Percentiles rank a stretch among this genome's conserved stretches.
Conservation (phyloP, 2,797 vertebrate genomes). For the Geotrypetes seraphini region DNA sequence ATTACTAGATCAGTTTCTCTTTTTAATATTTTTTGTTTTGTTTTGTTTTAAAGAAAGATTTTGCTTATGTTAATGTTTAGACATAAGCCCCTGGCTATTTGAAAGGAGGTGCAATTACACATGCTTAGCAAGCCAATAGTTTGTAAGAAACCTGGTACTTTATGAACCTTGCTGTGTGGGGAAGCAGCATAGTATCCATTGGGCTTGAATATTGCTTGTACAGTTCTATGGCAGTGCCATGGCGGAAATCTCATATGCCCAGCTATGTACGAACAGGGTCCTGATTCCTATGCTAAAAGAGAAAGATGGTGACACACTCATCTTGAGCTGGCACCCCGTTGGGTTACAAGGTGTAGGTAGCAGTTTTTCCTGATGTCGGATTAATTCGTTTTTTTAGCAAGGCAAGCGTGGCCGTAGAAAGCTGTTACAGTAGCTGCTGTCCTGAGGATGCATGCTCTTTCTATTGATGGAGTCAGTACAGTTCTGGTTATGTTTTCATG, state of each 20-base stretch:
- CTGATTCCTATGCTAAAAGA: conserved; percentile 30
- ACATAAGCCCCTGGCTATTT: conserved; percentile 27
- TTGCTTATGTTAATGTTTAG: too few species aligned
- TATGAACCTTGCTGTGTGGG: conserved; percentile 52
- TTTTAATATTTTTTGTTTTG: too few species aligned
- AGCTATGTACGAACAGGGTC: conserved; percentile 22
- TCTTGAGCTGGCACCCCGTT: conserved; percentile 40
- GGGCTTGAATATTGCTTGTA: conserved; percentile 18
- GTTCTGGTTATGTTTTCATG: conserved; percentile 26
- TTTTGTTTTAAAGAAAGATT: conserved; percentile 19
- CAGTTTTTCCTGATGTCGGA: conserved; percentile 68
- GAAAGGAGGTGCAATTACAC: conserved; percentile 31
- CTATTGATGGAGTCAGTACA: conserved; percentile 72
- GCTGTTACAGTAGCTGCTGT: conserved; percentile 60
- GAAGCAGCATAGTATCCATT: too few species aligned
- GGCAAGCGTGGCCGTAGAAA: conserved; percentile 61
- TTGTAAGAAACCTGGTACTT: conserved; percentile 41
- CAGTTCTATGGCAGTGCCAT: conserved; percentile 4
- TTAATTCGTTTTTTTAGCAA: conserved; percentile 71
- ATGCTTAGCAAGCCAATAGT: conserved; percentile 48
- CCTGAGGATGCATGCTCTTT: conserved; percentile 59
- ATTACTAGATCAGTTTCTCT: too few species aligned
- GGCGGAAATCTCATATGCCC: conserved; percentile 13
- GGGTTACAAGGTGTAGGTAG: too few species aligned
- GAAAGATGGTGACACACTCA: conserved; percentile 33